These are phyloP conservation scores for Bufo bufo DNA, from an alignment of 2,113 vertebrate species.

Conservation along the genomic window DNA sequence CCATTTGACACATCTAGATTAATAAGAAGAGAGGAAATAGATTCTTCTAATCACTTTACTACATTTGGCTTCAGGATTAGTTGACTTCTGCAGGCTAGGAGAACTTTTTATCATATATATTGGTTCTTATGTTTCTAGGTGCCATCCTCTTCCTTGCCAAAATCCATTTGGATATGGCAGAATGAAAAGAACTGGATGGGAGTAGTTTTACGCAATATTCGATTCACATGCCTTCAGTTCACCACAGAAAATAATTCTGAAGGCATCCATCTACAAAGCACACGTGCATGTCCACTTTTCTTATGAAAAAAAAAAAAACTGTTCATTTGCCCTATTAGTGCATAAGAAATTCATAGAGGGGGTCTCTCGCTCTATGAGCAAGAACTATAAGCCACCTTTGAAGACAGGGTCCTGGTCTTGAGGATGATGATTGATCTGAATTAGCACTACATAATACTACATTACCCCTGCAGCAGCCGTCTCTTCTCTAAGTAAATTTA, in stretches of 20 bases:
- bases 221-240: neutral
- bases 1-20: conserved; percentile 10
- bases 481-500: too few relatives aligned
- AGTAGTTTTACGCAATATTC: neutral
- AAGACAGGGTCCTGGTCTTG: too few relatives aligned
- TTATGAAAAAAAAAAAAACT: too few relatives aligned
- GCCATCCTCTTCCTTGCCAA: neutral
- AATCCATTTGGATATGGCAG: neutral
- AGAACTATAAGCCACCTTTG: too few relatives aligned
- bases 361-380: too few relatives aligned
- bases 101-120: neutral
- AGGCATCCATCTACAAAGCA: too few relatives aligned
- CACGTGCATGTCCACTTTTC: too few relatives aligned
- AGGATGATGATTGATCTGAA: too few relatives aligned
- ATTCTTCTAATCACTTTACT: neutral
- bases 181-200: neutral
- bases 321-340: too few relatives aligned
- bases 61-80: neutral
- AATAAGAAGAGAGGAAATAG: conserved; percentile 3
- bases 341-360: too few relatives aligned
- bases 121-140: neutral
- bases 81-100: neutral
- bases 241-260: neutral
- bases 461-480: too few relatives aligned
- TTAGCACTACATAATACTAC: too few relatives aligned